Conservation (phyloP, 2,113 vertebrate genomes). For the Clupea harengus region DNA sequence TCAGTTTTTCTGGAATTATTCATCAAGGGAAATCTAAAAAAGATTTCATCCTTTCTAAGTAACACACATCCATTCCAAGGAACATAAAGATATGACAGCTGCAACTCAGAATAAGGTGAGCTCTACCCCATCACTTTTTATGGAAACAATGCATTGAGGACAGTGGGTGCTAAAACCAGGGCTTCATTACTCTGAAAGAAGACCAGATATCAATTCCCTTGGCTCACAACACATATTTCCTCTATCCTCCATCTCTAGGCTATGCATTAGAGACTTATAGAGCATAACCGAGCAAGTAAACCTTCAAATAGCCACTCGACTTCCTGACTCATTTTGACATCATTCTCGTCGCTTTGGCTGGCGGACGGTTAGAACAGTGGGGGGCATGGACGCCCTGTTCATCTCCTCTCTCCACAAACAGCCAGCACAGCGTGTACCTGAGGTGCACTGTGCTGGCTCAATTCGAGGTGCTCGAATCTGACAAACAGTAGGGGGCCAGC, state of each 20-base stretch:
- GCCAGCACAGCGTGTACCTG: neutral
- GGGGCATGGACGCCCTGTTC: neutral
- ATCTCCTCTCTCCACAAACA: neutral
- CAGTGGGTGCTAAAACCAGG: neutral
- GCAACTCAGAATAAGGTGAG: neutral
- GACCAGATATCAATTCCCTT: neutral
- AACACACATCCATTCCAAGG: neutral
- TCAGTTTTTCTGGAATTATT: neutral
- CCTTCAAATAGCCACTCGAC: neutral
- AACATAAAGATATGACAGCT: neutral
- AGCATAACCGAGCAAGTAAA: neutral
- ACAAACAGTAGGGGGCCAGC: neutral
- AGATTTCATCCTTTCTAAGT: neutral
- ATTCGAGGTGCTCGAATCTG: neutral
- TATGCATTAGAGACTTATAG: neutral
- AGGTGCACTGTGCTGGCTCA: neutral
- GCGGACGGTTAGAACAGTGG: neutral
- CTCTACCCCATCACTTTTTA: neutral
- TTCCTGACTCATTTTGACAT: conserved; percentile 9
- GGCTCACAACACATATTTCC: neutral
- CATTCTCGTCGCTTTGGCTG: neutral
- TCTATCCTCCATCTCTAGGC: neutral
- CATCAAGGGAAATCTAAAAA: neutral
- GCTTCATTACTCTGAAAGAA: neutral
- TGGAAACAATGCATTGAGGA: neutral